Conservation (phyloP, 2,113 vertebrate genomes). For the Phycodurus eques region DNA sequence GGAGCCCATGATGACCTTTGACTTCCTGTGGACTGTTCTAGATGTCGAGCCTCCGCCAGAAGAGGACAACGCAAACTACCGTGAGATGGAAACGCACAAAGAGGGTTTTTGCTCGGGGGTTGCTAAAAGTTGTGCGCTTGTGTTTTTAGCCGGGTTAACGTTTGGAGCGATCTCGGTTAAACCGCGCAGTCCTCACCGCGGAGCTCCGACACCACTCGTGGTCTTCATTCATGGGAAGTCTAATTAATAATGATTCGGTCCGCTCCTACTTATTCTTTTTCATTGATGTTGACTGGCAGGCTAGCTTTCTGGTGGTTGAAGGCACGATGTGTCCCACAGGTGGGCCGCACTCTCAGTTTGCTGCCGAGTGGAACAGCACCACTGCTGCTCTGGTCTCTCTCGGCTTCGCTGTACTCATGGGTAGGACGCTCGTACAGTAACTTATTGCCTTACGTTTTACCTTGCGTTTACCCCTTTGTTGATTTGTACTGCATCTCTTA, state of each 20-base stretch:
- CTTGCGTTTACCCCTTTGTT: no score
- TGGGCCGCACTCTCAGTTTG: slow-evolving; percentile 79
- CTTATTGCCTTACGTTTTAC: not conserved
- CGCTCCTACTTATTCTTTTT: not conserved
- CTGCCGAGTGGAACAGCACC: slow-evolving; percentile 77
- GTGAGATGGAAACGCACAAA: slow-evolving; percentile 54
- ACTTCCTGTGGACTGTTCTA: slow-evolving; percentile 75
- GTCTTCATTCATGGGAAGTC: slow-evolving; percentile 81
- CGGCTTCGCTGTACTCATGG: slow-evolving; percentile 80
- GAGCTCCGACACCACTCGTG: slow-evolving; percentile 62
- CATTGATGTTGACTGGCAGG: not conserved
- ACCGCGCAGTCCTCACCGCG: not conserved
- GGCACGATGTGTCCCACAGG: slow-evolving; percentile 56
- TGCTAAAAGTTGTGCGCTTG: not conserved
- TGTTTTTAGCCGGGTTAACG: slow-evolving; percentile 52
- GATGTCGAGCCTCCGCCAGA: slow-evolving; percentile 62
- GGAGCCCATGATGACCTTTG: slow-evolving; percentile 53
- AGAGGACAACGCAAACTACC: slow-evolving; percentile 67
- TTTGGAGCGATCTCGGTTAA: slow-evolving; percentile 79
- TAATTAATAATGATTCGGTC: not conserved
- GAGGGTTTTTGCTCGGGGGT: not conserved
- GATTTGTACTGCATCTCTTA: no score
- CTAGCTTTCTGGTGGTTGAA: not conserved
- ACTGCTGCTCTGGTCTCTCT: slow-evolving; percentile 72
- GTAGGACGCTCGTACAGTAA: slow-evolving; percentile 52